Evolutionary conservation across 2,113 vertebrate species (phyloP), one percentile per base, ranked within the genome.

Genomic region (Leucosticte australis): DNA sequence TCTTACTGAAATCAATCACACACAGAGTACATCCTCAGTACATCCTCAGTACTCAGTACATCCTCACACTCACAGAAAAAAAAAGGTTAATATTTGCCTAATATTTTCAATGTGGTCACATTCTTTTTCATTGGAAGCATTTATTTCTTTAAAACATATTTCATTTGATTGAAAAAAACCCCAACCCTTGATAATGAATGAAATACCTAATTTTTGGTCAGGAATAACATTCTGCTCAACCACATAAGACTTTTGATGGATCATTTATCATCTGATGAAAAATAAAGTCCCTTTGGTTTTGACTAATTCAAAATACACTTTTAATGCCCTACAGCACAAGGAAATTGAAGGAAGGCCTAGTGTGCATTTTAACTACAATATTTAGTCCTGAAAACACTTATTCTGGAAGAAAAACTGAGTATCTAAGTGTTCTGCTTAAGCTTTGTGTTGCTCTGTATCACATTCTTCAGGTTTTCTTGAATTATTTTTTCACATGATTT

Each of bases 321-420:
- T 22, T 26, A 76, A 65, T 23, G 69, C 19, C 22, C 41, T 18
- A 11, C 3, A 33, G n/a, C 0, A 0, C 20, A 47, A 16, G 21
- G 20, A 52, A 78, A 55, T 3, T 28, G 56, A 46, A 33, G 47
- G 31, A 39, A 88, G 22, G 3, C 8, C 46, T 55, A 41, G 27
- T 23, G 8, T 4, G 3, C 8, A 16, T 15, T 59, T 90, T 56
- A 18, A 49, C 30, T 73, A 14, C 24, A 41, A 7, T 15, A 46
- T 41, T 82, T 55, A 74, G 4, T 65, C 17, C 68, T 67, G 37
- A 26, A 68, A 83, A 49, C 10, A 41, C n/a, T 46, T 18, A 47
- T 90, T 49, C 15, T 76, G 49, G 39, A 68, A 90, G 37, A 60
- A 55, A 82, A 89, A 37, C 22, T 17, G 19, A 39, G 64, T 6